phyloP scores from a whole-genome alignment of 2,797 vertebrate genomes.

The Antrozous pallidus region DNA sequence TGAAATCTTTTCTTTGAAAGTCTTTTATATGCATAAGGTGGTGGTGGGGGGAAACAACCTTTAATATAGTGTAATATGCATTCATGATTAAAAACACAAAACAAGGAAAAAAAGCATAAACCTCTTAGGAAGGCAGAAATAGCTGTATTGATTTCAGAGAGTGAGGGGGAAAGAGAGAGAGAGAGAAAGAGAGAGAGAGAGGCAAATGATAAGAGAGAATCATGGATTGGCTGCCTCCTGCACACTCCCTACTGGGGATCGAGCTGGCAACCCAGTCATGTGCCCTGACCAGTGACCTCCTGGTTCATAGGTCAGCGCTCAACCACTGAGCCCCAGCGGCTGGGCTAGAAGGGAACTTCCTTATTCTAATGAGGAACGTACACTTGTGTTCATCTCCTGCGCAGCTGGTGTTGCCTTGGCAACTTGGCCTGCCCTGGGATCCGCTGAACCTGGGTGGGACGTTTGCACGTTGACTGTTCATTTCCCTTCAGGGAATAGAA shows the following conservation, averaged over 20 bases:
- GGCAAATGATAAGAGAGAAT: too few relatives aligned
- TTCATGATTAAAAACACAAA: background rate
- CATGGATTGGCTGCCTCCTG: too few relatives aligned
- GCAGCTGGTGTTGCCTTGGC: conserved; percentile 29
- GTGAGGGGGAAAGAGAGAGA: too few relatives aligned
- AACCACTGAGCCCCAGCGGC: too few relatives aligned
- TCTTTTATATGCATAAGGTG: background rate
- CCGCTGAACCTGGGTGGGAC: background rate
- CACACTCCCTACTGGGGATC: too few relatives aligned
- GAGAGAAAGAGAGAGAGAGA: too few relatives aligned
- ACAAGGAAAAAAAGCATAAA: background rate
- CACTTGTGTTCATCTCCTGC: background rate
- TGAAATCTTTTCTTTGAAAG: background rate
- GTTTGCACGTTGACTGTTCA: background rate
- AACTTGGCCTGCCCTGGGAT: background rate
- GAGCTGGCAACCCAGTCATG: too few relatives aligned
- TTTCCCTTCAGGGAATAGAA: background rate
- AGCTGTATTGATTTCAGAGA: too few relatives aligned
- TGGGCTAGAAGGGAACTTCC: background rate
- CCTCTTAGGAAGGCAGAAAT: background rate
- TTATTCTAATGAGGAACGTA: background rate
- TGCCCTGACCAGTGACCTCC: too few relatives aligned
- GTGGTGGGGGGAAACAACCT: background rate
- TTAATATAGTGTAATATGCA: background rate
- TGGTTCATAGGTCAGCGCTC: too few relatives aligned